Conservation (phyloP, 2,797 vertebrate genomes). For the Sebastes miniatus region DNA sequence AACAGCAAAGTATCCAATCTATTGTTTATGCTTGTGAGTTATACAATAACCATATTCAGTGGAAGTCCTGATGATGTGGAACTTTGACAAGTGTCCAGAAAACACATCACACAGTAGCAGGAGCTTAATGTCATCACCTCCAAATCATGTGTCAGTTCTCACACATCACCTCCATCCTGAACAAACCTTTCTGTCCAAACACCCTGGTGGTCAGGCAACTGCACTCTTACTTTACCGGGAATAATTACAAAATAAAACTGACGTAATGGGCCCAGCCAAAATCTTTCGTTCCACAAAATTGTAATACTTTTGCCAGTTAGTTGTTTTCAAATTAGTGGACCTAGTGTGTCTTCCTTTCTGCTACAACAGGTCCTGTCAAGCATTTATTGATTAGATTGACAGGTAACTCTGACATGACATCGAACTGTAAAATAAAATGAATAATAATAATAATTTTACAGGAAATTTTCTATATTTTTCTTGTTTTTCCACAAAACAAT, state of each 20-base stretch:
- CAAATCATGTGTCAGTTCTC: constrained; percentile 29
- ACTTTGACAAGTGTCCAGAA: background rate
- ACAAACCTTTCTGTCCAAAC: constrained; percentile 1
- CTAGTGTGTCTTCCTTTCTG: background rate
- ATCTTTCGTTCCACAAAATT: background rate
- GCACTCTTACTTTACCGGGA: background rate
- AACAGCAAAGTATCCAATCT: background rate
- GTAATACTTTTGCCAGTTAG: too few relatives aligned
- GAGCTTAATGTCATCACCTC: constrained; percentile 13
- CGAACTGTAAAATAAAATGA: too few relatives aligned
- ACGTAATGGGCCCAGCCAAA: background rate
- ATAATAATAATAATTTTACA: too few relatives aligned
- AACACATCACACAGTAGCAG: background rate
- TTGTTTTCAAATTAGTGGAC: background rate
- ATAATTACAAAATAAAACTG: background rate
- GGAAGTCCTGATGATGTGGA: background rate
- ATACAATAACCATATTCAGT: background rate
- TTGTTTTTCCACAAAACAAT: too few relatives aligned
- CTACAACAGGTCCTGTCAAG: background rate
- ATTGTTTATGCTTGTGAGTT: background rate
- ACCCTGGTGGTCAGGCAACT: background rate
- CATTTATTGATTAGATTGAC: background rate
- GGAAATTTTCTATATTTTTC: too few relatives aligned
- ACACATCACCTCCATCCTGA: constrained; percentile 8
- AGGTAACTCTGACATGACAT: background rate